Base-by-base conservation (phyloP, 2,888 invertebrate species). In the Theristus sp. region DNA sequence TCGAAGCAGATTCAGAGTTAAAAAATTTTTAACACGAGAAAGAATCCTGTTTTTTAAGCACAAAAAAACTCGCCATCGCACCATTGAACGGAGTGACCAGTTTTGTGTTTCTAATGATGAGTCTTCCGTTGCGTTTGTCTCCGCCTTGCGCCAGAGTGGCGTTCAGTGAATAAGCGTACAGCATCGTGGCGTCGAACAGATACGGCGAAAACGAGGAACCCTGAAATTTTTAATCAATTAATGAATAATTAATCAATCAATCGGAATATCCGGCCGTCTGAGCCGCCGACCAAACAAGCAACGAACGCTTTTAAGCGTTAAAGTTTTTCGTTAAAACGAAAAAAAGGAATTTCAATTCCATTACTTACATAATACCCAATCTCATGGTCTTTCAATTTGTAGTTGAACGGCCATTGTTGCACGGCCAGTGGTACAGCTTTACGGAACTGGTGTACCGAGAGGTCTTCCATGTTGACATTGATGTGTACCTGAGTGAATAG, bases 311-410 rank as follows among this genome's bases (percentile, higher is more conserved):
- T 17, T 17, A 38, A 13, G 38, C 38, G 17, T 17, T 38, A 38
- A 17, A 17, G 22, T 24, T n/a, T n/a, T n/a, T n/a, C n/a, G n/a
- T n/a, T n/a, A n/a, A n/a, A n/a, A n/a, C n/a, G n/a, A n/a, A n/a
- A n/a, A n/a, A n/a, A n/a, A n/a, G n/a, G n/a, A n/a, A n/a, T n/a
- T n/a, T n/a, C n/a, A n/a, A n/a, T n/a, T n/a, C n/a, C n/a, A n/a
- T n/a, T n/a, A n/a, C 52, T 58, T 58, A 58, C 58, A 58, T 28
- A 58, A 27, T 58, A 27, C 20, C 49, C 58, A 17, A 6, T 6
- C 38, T 17, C 38, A 38, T 38, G 17, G 17, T 17, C 17, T 38
- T 38, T 17, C n/a, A n/a, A n/a, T 25, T 58, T 52, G 27, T 58
- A 47, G 29, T 17, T 24, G 52, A 58, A 58, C 24, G 58, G 58